A percentile compares a stretch with the other conserved stretches of the same genome.
These are phyloP conservation scores for Orthonevra nobilis DNA, from an alignment of 2,888 invertebrate species.

Conservation along the genomic window DNA sequence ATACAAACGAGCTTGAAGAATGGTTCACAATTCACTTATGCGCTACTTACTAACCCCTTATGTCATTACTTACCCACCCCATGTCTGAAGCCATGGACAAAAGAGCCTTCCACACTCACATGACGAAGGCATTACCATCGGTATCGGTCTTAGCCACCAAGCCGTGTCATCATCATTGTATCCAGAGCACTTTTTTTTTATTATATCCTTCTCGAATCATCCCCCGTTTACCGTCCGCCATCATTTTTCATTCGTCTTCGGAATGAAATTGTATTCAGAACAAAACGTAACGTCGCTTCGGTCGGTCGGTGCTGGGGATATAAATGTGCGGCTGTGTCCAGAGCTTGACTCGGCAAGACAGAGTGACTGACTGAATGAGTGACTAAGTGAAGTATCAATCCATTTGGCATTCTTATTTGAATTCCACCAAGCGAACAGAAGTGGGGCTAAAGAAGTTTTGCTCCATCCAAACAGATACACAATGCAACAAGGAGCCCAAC, in stretches of 20 bases:
- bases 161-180: slow-evolving; percentile 15
- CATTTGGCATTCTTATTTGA: slow-evolving; percentile 59
- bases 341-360: slow-evolving; percentile 21
- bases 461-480: not conserved
- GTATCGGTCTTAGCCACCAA: slow-evolving; percentile 1
- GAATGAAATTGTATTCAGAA: slow-evolving; percentile 52
- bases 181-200: slow-evolving; percentile 38
- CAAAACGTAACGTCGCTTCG: not conserved
- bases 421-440: slow-evolving; percentile 50
- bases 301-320: not conserved
- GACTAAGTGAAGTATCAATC: slow-evolving; percentile 61
- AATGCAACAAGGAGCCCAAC: slow-evolving; percentile 12
- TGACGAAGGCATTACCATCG: slow-evolving; percentile 15
- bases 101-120: slow-evolving; percentile 9
- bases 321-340: slow-evolving; percentile 7
- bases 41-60: no score
- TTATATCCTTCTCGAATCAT: slow-evolving; percentile 14
- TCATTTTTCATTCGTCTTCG: slow-evolving; percentile 40
- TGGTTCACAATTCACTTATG: slow-evolving; percentile 17
- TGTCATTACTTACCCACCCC: slow-evolving; percentile 50
- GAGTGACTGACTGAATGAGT: slow-evolving; percentile 48
- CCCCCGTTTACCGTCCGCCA: not conserved
- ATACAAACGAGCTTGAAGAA: slow-evolving; percentile 15
- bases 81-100: slow-evolving; percentile 10
- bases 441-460: slow-evolving; percentile 30